These are phyloP conservation scores for Dorcus parallelipipedus DNA, from an alignment of 2,888 invertebrate genomes.

Conservation along the genomic window DNA sequence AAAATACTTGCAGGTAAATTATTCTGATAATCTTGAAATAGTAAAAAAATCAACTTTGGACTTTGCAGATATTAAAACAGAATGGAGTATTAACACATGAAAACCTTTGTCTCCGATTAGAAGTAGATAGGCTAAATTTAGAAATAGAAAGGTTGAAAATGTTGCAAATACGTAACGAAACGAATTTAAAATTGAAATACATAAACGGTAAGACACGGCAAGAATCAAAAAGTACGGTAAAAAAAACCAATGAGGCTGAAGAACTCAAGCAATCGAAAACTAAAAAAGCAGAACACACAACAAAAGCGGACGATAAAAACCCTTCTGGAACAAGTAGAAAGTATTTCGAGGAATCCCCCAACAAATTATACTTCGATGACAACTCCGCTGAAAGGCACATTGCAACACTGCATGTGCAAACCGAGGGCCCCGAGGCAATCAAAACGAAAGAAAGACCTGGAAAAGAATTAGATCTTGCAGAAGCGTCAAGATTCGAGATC, in stretches of 20 bases:
- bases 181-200: constrained; percentile 36
- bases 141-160: constrained; percentile 37
- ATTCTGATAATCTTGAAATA: too few relatives aligned
- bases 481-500: constrained; percentile 1
- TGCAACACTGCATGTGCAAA: not conserved
- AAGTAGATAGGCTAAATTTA: constrained; percentile 38
- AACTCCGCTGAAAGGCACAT: not conserved
- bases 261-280: not conserved
- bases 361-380: not conserved
- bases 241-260: not conserved
- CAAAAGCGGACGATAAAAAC: not conserved
- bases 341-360: not conserved
- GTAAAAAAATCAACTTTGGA: not conserved
- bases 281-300: constrained; percentile 1
- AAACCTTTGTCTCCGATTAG: constrained; percentile 43
- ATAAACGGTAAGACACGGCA: constrained; percentile 16
- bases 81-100: constrained; percentile 47
- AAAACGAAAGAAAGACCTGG: not conserved
- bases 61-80: constrained; percentile 43
- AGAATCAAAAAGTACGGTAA: not conserved
- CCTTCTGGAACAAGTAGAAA: not conserved
- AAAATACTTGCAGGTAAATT: constrained; percentile 44
- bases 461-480: not conserved
- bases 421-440: not conserved
- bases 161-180: constrained; percentile 34